phyloP scores from a whole-genome alignment of 2,113 vertebrate genomes.

The Forbesichthys agassizii region DNA sequence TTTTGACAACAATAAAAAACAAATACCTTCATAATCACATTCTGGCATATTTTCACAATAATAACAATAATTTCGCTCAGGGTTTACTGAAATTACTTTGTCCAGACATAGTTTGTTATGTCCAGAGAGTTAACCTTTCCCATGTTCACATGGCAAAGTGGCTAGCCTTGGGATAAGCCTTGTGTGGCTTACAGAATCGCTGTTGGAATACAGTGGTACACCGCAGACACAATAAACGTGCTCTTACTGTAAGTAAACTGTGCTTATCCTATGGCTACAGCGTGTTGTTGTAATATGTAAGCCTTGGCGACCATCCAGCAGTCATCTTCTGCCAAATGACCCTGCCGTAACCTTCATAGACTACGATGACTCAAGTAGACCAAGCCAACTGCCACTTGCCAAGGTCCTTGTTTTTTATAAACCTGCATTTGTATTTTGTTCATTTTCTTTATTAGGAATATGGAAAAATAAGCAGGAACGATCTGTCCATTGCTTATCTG shows the following conservation, averaged over 20 bases:
- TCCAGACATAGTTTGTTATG: neutral
- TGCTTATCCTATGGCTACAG: constrained; percentile 31
- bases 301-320: constrained; percentile 35
- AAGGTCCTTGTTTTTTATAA: neutral
- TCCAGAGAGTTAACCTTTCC: constrained; percentile 1
- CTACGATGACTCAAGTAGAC: neutral
- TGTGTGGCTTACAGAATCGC: constrained; percentile 32
- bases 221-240: constrained; percentile 36
- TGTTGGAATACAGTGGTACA: constrained; percentile 27
- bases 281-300: constrained; percentile 46
- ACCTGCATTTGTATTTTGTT: neutral
- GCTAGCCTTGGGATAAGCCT: constrained; percentile 34
- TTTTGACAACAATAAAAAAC: constrained; percentile 25
- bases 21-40: neutral
- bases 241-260: constrained; percentile 25
- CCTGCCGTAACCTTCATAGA: neutral
- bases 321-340: constrained; percentile 13
- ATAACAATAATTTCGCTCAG: neutral
- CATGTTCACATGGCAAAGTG: neutral
- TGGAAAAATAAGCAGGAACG: neutral
- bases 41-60: constrained; percentile 1
- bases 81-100: neutral
- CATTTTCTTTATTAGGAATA: neutral
- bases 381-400: neutral
- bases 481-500: neutral